phyloP scores from a whole-genome alignment of 2,113 vertebrate genomes.

The Castor canadensis region DNA sequence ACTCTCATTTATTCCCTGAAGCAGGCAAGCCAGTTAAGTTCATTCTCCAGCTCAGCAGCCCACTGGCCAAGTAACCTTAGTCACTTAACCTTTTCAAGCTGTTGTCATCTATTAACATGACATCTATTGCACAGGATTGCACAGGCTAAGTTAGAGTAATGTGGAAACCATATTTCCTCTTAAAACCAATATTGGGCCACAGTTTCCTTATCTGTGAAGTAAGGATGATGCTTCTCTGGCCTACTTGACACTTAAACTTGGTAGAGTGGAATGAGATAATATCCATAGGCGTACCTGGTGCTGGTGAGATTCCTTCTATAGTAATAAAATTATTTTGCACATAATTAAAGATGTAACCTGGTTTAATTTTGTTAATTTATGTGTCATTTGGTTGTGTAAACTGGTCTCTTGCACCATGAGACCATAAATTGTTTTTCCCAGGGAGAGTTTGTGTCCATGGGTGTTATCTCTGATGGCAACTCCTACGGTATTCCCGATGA shows the following conservation, averaged over 20 bases:
- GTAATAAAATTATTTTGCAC: background rate
- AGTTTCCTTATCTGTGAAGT: background rate
- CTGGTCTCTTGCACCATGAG: background rate
- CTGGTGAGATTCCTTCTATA: background rate
- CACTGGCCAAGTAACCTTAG: background rate
- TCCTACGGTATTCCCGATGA: slow-evolving; percentile 92
- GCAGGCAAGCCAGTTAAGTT: background rate
- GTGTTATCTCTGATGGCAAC: slow-evolving; percentile 95
- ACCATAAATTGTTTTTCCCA: slow-evolving; percentile 75
- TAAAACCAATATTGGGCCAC: background rate
- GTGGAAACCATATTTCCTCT: background rate
- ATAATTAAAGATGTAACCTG: background rate
- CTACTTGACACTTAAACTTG: background rate
- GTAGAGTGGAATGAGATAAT: background rate
- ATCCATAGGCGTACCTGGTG: background rate
- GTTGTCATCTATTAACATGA: background rate
- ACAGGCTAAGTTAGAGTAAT: background rate
- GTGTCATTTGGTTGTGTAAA: background rate
- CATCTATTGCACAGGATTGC: background rate
- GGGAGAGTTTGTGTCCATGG: slow-evolving; percentile 97
- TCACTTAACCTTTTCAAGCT: slow-evolving; percentile 25
- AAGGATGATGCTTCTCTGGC: slow-evolving; percentile 16
- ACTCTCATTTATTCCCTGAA: background rate
- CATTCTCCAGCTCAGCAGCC: background rate
- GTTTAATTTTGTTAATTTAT: background rate